Evolutionary conservation across 2,113 vertebrate genomes (phyloP), one percentile per base, ranked within the genome.

Genomic region (Poecilia latipinna): DNA sequence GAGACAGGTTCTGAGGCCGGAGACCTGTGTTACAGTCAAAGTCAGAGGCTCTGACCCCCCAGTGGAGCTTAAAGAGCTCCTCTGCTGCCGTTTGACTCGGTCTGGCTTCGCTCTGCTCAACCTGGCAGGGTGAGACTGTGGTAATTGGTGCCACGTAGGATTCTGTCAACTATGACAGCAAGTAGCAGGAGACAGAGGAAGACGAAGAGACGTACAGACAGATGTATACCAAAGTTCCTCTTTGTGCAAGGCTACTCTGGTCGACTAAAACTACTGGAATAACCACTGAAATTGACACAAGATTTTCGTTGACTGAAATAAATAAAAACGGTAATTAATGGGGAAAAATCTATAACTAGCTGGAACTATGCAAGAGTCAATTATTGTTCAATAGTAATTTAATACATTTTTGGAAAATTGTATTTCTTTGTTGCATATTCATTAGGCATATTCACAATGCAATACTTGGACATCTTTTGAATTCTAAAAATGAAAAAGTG

Each of bases 71-170:
- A 44, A 83, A 68, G 73, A 83, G 82, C 63, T 11, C 11, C 67
- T 81, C 66, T 35, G 54, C 71, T 85, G 82, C 85, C 87, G 75
- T 79, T 77, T 28, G 61, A 72, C 73, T 76, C 82, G 64, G 12
- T 60, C 62, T 74, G 74, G 72, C 80, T 71, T 71, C 61, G 67
- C 80, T 69, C 37, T 64, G 37, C 54, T 72, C 68, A 42, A 42
- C 66, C 31, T 82, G 84, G 80, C 80, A 80, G 77, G 61, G 71
- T 42, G 68, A 80, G 76, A 82, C 85, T 1, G n/a, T 42, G 44
- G 72, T 88, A 89, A 89, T 84, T 89, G 87, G 82, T 89, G 89
- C 73, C 82, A 81, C 64, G 22, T 77, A 78, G 61, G 82, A 90
- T 79, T 80, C 87, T 84, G 82, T 87, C 85, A 85, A 29, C 69